Evolutionary conservation across 2,888 invertebrate genomes (phyloP).

Genomic region (Parelbella ahira): DNA sequence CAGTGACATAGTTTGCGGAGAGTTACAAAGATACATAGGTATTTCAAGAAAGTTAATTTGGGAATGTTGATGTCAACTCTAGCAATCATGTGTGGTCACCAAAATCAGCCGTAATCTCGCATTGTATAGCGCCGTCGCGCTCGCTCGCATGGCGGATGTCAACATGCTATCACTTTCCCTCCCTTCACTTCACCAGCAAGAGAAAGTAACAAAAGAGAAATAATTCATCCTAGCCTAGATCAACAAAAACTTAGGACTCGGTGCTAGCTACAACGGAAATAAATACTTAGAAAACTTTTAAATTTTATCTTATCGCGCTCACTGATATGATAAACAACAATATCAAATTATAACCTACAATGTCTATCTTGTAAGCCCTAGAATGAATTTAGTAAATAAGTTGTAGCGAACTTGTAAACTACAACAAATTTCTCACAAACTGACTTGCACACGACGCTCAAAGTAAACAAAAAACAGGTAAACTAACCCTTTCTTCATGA

Average conservation of each 20-base stretch:
- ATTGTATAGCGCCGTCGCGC: conserved; percentile 59
- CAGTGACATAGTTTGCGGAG: too few species aligned
- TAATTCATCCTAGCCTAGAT: conserved; percentile 65
- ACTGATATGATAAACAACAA: conserved; percentile 50
- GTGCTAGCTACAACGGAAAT: conserved; percentile 31
- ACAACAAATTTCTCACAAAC: conserved; percentile 25
- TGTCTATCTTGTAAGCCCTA: conserved; percentile 8
- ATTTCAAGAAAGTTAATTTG: too few species aligned
- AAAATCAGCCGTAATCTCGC: conserved; percentile 41
- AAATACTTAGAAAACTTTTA: conserved; percentile 2
- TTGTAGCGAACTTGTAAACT: conserved; percentile 1
- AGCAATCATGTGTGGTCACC: conserved; percentile 30
- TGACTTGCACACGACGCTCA: conserved; percentile 21
- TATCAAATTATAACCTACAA: conserved; percentile 56
- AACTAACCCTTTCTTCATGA: conserved; percentile 81
- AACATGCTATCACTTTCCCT: conserved; percentile 56
- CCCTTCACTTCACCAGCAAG: conserved; percentile 76
- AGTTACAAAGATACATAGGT: too few species aligned
- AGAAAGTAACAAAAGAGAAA: conserved; percentile 80
- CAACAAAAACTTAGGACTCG: conserved; percentile 45
- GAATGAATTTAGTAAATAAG: conserved; percentile 3
- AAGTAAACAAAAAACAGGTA: conserved; percentile 59
- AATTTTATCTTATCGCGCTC: conserved; percentile 16
- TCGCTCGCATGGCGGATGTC: conserved; percentile 37
- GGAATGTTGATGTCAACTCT: conserved; percentile 19